Conservation (phyloP, 2,888 invertebrate genomes). For the Erannis defoliaria region DNA sequence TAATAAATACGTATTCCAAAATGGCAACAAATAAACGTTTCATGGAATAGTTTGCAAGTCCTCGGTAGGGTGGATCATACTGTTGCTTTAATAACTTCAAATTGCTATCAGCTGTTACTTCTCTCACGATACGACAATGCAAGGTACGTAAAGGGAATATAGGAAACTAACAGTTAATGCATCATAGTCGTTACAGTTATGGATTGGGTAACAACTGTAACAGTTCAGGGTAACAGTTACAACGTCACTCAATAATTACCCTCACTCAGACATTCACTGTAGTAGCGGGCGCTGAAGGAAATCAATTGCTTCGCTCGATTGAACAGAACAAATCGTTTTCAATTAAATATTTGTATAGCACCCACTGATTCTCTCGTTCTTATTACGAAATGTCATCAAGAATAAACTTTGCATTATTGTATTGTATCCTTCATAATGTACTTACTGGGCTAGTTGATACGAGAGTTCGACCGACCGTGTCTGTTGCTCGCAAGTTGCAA, state of each 20-base stretch:
- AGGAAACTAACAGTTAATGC: neutral
- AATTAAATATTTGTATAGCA: neutral
- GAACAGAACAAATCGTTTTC: constrained; percentile 42
- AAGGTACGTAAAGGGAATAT: too few species aligned
- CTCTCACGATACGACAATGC: neutral
- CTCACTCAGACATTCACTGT: constrained; percentile 18
- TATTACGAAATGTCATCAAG: constrained; percentile 52
- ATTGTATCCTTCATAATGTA: constrained; percentile 41
- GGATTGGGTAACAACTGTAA: neutral
- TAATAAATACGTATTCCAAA: too few species aligned
- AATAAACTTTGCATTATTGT: constrained; percentile 47
- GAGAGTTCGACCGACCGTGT: constrained; percentile 49
- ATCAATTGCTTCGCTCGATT: constrained; percentile 43
- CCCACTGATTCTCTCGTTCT: constrained; percentile 44
- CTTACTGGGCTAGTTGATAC: constrained; percentile 44
- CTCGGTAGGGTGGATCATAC: neutral
- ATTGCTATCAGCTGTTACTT: neutral
- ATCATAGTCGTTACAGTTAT: neutral
- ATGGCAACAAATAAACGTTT: too few species aligned
- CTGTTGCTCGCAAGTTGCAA: constrained; percentile 48
- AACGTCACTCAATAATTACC: constrained; percentile 11
- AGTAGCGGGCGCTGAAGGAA: constrained; percentile 19
- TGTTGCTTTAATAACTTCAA: neutral
- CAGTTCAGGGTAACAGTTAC: constrained; percentile 9
- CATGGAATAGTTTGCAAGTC: neutral